Percentiles rank a stretch among this genome's conserved stretches.
These are phyloP conservation scores for Coreoperca whiteheadi DNA, from an alignment of 2,113 vertebrate species.

Conservation along the genomic window DNA sequence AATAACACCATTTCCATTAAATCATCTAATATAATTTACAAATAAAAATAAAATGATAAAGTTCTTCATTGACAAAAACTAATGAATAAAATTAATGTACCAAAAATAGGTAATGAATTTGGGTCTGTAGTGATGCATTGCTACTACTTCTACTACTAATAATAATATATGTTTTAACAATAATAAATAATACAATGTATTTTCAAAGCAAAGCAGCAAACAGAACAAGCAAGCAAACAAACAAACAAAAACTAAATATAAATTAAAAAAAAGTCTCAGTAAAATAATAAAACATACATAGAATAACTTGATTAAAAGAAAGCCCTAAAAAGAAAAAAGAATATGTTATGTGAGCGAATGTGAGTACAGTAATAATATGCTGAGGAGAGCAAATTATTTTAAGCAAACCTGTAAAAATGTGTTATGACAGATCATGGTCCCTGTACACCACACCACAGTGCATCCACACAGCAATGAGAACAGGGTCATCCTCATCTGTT, in stretches of 20 bases:
- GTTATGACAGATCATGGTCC: background rate
- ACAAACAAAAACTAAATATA: background rate
- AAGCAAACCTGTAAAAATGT: background rate
- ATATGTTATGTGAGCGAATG: too few species aligned
- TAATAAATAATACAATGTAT: background rate
- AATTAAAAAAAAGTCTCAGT: background rate
- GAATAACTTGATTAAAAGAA: too few species aligned
- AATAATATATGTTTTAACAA: too few species aligned
- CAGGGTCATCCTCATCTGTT: slow-evolving; percentile 11
- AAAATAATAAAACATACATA: background rate
- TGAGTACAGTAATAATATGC: background rate
- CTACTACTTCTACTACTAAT: background rate
- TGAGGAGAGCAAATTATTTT: background rate
- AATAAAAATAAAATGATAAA: background rate
- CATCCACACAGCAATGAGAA: background rate
- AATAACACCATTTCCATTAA: background rate
- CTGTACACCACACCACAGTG: background rate
- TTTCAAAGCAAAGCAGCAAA: background rate
- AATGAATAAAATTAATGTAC: background rate
- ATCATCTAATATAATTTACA: background rate
- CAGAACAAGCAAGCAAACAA: background rate
- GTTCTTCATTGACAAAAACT: background rate
- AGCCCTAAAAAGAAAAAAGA: background rate
- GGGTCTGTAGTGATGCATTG: background rate
- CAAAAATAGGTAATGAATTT: background rate